Percentiles rank a stretch among this genome's conserved stretches.
Conservation (phyloP, 2,113 vertebrate species). For the Catagonus wagneri region DNA sequence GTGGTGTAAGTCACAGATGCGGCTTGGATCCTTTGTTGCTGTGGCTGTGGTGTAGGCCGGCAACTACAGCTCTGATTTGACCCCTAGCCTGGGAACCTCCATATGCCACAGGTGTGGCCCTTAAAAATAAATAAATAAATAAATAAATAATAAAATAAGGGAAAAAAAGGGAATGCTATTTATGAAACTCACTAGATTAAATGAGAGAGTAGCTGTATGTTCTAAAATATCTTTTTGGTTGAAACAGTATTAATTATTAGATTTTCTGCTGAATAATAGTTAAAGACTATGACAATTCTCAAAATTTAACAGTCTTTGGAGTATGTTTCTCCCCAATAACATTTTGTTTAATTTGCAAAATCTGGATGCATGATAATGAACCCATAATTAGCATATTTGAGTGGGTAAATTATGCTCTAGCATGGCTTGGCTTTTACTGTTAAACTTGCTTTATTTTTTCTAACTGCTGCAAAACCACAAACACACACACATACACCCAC, state of each 20-base stretch:
- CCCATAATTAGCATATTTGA: background rate
- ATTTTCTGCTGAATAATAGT: background rate
- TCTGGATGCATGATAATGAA: background rate
- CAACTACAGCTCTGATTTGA: too few species aligned
- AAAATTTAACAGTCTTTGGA: background rate
- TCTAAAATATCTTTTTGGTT: slow-evolving; percentile 3
- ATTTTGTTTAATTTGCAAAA: slow-evolving; percentile 43
- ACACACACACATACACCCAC: background rate
- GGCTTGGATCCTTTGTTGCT: too few species aligned
- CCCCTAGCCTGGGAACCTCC: too few species aligned
- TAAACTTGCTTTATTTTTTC: background rate
- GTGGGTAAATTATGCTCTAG: background rate
- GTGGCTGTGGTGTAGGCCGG: too few species aligned
- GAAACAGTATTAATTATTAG: background rate
- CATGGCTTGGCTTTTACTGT: background rate
- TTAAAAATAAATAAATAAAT: too few species aligned
- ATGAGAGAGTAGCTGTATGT: background rate
- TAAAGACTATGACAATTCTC: background rate
- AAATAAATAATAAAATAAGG: too few species aligned
- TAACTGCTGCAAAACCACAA: background rate
- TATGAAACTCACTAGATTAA: background rate
- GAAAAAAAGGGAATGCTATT: background rate
- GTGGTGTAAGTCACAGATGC: too few species aligned
- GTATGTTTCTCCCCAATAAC: background rate
- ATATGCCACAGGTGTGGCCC: too few species aligned